A percentile compares a stretch with the other conserved stretches of the same genome.
These are phyloP conservation scores for Lemur catta DNA, from an alignment of 2,797 vertebrate species.

Conservation along the genomic window DNA sequence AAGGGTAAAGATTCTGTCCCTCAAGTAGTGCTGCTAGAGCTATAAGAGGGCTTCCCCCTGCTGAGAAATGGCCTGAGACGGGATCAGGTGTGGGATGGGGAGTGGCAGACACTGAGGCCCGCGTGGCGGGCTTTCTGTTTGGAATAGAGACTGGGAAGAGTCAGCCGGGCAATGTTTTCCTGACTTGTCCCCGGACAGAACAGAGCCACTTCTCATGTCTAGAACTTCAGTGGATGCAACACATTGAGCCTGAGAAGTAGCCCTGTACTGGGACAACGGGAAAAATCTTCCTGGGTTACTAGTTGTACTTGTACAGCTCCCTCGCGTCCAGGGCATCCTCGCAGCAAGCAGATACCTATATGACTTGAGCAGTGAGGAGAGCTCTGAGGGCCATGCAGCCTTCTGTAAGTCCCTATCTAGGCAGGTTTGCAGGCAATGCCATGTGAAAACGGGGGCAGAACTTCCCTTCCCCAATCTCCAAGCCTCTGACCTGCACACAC, in stretches of 20 bases:
- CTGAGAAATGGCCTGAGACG: background rate
- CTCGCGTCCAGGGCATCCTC: background rate
- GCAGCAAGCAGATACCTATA: background rate
- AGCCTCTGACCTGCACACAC: background rate
- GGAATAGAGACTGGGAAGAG: background rate
- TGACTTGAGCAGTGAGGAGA: background rate
- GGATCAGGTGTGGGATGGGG: background rate
- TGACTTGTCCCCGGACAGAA: background rate
- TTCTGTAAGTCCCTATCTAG: background rate
- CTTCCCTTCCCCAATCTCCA: background rate
- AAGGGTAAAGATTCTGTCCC: background rate
- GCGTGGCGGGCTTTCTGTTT: background rate
- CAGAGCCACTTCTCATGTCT: background rate
- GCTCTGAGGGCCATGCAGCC: background rate
- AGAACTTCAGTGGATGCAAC: background rate
- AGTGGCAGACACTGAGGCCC: background rate
- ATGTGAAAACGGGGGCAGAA: background rate
- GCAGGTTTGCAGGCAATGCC: background rate
- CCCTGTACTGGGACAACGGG: background rate
- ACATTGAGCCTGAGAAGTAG: background rate
- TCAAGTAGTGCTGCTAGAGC: background rate
- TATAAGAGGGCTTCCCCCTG: background rate
- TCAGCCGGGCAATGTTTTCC: background rate
- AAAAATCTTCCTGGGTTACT: background rate
- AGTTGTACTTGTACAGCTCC: background rate